Conservation (phyloP, 2,888 invertebrate species). For the Baccha elongata region DNA sequence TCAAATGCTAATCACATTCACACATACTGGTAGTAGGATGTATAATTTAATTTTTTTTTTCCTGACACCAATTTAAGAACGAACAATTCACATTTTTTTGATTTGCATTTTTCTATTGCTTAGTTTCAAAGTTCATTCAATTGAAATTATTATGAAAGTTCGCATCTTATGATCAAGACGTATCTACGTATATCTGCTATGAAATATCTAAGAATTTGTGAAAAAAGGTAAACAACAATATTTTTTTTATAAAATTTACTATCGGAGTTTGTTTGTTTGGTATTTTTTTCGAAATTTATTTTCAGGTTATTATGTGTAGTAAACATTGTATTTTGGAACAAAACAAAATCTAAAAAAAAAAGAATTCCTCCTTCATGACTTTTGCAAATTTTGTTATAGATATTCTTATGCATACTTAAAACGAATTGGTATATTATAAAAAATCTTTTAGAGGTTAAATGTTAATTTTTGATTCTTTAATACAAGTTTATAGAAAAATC, state of each 20-base stretch:
- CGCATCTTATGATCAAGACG: slow-evolving; percentile 1
- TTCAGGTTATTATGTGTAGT: slow-evolving; percentile 22
- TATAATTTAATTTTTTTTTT: not conserved
- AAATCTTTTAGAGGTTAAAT: not conserved
- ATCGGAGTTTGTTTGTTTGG: slow-evolving; percentile 62
- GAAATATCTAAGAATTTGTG: not conserved
- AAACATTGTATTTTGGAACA: slow-evolving; percentile 19
- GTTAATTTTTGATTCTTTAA: too few relatives aligned
- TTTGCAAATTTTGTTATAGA: not conserved
- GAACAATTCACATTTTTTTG: too few relatives aligned
- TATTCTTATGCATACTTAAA: not conserved
- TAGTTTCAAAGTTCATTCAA: slow-evolving; percentile 27
- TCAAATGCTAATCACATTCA: not conserved
- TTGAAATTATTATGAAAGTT: slow-evolving; percentile 8
- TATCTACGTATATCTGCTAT: not conserved
- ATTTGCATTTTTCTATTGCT: not conserved
- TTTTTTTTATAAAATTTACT: slow-evolving; percentile 28
- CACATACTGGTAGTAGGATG: not conserved
- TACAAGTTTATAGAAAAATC: too few relatives aligned
- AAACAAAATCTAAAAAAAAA: slow-evolving; percentile 21
- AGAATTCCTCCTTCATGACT: not conserved
- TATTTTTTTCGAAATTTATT: not conserved
- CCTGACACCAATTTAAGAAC: not conserved
- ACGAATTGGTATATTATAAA: not conserved
- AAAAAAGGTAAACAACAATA: slow-evolving; percentile 9